These are phyloP conservation scores for Rhodinocichla rosea DNA, from an alignment of 2,113 vertebrate species.

Conservation along the genomic window DNA sequence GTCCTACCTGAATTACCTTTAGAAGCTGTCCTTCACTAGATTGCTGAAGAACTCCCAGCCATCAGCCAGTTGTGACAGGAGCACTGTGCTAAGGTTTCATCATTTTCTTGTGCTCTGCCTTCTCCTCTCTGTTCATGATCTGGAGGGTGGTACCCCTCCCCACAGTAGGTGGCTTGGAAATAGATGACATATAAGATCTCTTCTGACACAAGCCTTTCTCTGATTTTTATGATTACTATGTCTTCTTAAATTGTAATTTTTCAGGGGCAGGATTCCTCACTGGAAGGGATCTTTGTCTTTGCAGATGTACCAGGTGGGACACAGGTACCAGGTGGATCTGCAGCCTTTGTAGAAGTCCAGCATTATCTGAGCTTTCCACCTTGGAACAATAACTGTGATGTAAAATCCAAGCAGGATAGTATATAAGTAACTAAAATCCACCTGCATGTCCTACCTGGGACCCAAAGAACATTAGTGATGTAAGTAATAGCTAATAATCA, in stretches of 20 bases:
- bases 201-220: neutral
- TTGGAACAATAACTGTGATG: neutral
- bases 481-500: neutral
- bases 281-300: neutral
- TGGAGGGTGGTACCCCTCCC: neutral
- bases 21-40: neutral
- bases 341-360: neutral
- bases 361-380: neutral
- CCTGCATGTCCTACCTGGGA: neutral
- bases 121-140: neutral
- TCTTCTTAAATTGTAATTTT: neutral
- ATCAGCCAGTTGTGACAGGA: neutral
- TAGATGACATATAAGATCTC: accelerated
- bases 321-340: no score
- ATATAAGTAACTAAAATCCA: neutral
- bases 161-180: neutral
- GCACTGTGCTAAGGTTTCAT: neutral
- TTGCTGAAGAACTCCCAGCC: neutral
- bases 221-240: neutral
- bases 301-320: neutral
- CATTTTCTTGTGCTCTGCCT: neutral
- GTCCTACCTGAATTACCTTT: neutral
- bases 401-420: neutral
- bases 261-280: neutral
- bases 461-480: neutral